Conservation (phyloP, 2,888 invertebrate species). For the Mechanitis mazaeus region DNA sequence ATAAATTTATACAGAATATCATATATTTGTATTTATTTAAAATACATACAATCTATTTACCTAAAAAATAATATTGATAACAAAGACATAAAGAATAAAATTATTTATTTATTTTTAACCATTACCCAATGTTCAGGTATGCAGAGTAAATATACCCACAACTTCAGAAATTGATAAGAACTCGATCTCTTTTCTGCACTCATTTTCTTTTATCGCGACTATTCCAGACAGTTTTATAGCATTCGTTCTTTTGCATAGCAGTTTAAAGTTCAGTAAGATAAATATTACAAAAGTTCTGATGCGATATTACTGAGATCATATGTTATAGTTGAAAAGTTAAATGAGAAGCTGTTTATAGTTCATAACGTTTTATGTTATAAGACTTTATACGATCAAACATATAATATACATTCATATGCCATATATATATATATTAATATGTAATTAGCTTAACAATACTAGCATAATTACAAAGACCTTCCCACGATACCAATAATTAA, state of each 20-base stretch:
- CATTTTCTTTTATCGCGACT: neutral
- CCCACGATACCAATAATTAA: too few relatives aligned
- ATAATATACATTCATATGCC: conserved; percentile 20
- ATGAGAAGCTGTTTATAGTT: neutral
- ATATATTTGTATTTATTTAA: too few relatives aligned
- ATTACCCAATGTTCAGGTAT: too few relatives aligned
- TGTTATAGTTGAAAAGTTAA: conserved; percentile 3
- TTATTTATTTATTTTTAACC: too few relatives aligned
- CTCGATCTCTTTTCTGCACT: neutral
- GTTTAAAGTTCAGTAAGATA: conserved; percentile 3
- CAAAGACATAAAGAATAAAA: too few relatives aligned
- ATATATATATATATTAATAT: too few relatives aligned
- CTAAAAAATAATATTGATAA: too few relatives aligned
- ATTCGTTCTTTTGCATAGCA: conserved; percentile 1
- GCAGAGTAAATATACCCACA: neutral
- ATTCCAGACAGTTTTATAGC: neutral
- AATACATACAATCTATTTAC: too few relatives aligned
- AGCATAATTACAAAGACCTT: too few relatives aligned
- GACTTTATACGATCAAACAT: neutral
- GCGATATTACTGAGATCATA: conserved; percentile 1
- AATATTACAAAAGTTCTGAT: conserved; percentile 4
- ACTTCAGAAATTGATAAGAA: neutral
- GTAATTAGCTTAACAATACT: too few relatives aligned
- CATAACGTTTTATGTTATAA: neutral
- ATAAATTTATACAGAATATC: too few relatives aligned